Percentiles rank a stretch among this genome's conserved stretches.
Evolutionary conservation across 2,113 vertebrate genomes (phyloP).

Genomic region (Theristicus caerulescens): DNA sequence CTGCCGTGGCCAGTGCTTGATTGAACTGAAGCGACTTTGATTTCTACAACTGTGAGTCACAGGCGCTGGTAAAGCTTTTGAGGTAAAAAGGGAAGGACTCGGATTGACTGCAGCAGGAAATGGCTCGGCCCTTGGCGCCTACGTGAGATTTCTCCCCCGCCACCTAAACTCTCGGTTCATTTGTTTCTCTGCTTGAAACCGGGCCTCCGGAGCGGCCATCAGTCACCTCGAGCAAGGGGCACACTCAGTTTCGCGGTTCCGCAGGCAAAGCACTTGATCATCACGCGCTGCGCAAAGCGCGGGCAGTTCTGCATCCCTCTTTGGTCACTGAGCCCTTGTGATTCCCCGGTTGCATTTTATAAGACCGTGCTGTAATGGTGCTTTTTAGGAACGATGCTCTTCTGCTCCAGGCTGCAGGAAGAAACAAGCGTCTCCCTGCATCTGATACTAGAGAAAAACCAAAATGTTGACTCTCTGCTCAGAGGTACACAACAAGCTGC

Average conservation of each 20-base stretch:
- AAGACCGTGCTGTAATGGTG: not conserved
- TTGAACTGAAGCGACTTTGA: not conserved
- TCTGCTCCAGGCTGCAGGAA: constrained; percentile 21
- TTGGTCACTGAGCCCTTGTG: not conserved
- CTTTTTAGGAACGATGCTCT: not conserved
- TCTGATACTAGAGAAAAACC: not conserved
- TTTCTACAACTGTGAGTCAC: not conserved
- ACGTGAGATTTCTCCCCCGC: fast-evolving
- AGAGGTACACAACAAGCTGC: not conserved
- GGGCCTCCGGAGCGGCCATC: not conserved
- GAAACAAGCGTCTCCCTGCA: not conserved
- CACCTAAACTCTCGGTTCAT: not conserved
- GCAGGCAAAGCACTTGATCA: not conserved
- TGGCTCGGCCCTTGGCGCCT: not conserved
- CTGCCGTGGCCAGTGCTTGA: too few relatives aligned
- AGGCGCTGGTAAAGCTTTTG: not conserved
- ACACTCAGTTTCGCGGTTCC: not conserved
- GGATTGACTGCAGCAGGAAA: not conserved
- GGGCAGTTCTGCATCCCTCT: not conserved
- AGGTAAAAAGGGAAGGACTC: not conserved
- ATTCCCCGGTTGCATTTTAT: not conserved
- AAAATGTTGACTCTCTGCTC: constrained; percentile 14
- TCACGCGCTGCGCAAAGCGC: fast-evolving
- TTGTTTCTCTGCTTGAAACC: not conserved
- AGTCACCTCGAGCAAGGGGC: not conserved